Percentiles rank a stretch among this genome's conserved stretches.
Evolutionary conservation across 2,888 invertebrate genomes (phyloP).

Genomic region (Caenorhabditis angaria): DNA sequence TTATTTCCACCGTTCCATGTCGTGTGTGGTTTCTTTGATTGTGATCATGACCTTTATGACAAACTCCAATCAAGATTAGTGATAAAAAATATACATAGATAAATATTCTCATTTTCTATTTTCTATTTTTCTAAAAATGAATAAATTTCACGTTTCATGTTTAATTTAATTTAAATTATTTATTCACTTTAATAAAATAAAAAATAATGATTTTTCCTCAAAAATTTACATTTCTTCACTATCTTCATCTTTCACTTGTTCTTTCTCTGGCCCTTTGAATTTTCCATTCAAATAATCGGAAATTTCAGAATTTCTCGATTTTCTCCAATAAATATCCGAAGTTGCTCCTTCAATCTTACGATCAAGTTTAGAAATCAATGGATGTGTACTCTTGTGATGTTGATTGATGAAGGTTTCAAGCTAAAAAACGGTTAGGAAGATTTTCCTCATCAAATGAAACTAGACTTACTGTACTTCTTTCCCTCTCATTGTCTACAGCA

Average conservation of each 20-base stretch:
- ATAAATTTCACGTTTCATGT: too few relatives aligned
- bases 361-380: slow-evolving; percentile 24
- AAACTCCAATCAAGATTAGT: too few relatives aligned
- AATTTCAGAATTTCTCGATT: slow-evolving; percentile 21
- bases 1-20: too few relatives aligned
- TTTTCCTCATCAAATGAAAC: background rate
- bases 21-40: too few relatives aligned
- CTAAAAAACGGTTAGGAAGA: slow-evolving; percentile 1
- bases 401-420: slow-evolving; percentile 37
- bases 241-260: slow-evolving; percentile 21
- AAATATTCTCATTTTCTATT: too few relatives aligned
- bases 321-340: slow-evolving; percentile 41
- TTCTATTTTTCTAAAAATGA: too few relatives aligned
- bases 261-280: slow-evolving; percentile 35
- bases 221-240: slow-evolving; percentile 21
- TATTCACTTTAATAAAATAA: background rate
- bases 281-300: slow-evolving; percentile 40
- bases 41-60: too few relatives aligned
- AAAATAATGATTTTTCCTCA: background rate
- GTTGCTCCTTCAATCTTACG: slow-evolving; percentile 40
- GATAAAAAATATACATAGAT: too few relatives aligned
- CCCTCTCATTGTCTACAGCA: slow-evolving; percentile 30
- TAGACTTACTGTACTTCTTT: slow-evolving; percentile 21
- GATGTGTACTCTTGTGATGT: slow-evolving; percentile 36
- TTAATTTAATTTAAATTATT: too few relatives aligned